Evolutionary conservation across 2,888 invertebrate genomes (phyloP), one percentile per base, ranked within the genome.

Genomic region (Polydrusus cervinus): DNA sequence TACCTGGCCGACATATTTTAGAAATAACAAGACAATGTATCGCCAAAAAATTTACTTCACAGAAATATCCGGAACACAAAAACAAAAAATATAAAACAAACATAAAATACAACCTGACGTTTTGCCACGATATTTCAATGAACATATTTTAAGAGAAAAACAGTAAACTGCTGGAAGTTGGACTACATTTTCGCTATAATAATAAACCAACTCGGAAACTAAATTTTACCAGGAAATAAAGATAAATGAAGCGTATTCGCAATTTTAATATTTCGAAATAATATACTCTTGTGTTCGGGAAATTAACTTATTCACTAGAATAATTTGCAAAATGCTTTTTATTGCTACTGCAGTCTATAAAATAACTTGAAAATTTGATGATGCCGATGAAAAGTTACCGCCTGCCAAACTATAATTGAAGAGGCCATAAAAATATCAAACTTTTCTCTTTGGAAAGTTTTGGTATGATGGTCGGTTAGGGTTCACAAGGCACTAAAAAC

Each of bases 161-260:
- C 20, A 43, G 40, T 62, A 62, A 18, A 62, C 18, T 62, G 18
- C 18, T 62, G 18, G 62, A 62, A 43, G 62, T 43, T 62, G 62
- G 62, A 60, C 62, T 62, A 45, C 20, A 43, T 62, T 43, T 62
- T 62, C 20, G 43, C 43, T 14, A 45, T 20, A 40, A 62, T 45
- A 62, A 62, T 62, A 62, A 62, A 62, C 40, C 62, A 40, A 60
- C 62, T 20, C 20, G 51, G 51, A 51, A 49, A 70, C 61, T 61
- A 51, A 61, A 62, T 70, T 62, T 38, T 18, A 61, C 34, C 47
- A 13, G 34, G 40, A 45, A 70, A 62, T 51, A 60, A 70, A 70
- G 70, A 70, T 60, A 70, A 61, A 70, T 70, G 62, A 47, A 34
- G 38, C 43, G 49, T 49, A 70, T 62, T 70, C 61, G 43, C n/a